Percentiles rank a stretch among this genome's conserved stretches.
These are phyloP conservation scores for Cerastis rubricosa DNA, from an alignment of 2,888 invertebrate genomes.

Conservation along the genomic window DNA sequence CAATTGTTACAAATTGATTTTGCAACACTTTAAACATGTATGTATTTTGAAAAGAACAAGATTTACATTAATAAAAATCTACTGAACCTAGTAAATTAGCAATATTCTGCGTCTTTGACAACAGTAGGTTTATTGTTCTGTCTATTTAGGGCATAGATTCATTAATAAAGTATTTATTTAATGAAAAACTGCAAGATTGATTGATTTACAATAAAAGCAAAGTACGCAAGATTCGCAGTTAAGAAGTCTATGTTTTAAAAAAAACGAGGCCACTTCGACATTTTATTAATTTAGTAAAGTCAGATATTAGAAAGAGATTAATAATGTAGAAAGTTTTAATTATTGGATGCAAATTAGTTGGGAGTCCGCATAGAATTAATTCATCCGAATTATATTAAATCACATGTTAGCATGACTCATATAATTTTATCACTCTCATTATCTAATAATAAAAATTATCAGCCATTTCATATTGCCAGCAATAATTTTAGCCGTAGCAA, in stretches of 20 bases:
- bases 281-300: not conserved
- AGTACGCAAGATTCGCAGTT: not conserved
- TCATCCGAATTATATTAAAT: not conserved
- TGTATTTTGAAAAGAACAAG: not conserved
- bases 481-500: not conserved
- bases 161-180: slow-evolving; percentile 21
- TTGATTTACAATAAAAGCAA: not conserved
- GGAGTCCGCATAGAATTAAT: not conserved
- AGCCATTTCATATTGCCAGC: not conserved
- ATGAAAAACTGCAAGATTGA: slow-evolving; percentile 8
- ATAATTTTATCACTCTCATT: not conserved
- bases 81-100: not conserved
- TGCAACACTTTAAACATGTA: not conserved
- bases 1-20: not conserved
- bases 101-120: not conserved
- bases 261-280: not conserved
- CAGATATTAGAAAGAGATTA: not conserved
- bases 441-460: not conserved
- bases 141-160: not conserved
- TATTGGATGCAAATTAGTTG: not conserved
- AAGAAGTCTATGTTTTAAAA: not conserved
- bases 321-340: slow-evolving; percentile 8
- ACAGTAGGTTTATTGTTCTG: not conserved
- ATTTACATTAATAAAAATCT: not conserved
- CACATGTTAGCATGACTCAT: not conserved